Evolutionary conservation across 2,888 invertebrate genomes (phyloP), one percentile per base, ranked within the genome.

Genomic region (Xestoiulus laeticollis): DNA sequence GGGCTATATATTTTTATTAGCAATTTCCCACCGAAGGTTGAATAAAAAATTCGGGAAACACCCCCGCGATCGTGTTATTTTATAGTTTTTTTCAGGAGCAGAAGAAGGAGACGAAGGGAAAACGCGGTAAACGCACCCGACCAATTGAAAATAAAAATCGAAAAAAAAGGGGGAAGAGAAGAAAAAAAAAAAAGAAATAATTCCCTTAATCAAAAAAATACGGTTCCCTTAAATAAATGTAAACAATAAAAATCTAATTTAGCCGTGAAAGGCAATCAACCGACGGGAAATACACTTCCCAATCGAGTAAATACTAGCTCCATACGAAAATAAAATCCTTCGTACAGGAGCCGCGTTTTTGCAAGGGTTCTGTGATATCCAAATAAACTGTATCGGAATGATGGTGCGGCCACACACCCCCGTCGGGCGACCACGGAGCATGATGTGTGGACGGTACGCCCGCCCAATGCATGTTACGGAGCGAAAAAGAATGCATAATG

Each of bases 211-310:
- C 68, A 68, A 68, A 68, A 68, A 68, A 68, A 26, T 68, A 68
- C 26, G 68, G 26, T 68, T 68, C 22, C 68, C 68, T 68, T 68
- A 68, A 68, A 68, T 68, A 68, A 68, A 68, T 68, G 68, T 68
- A 68, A 68, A 68, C 22, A 68, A 68, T 68, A 68, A 68, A 68
- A 68, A 68, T 68, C 68, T 68, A 68, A 68, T 68, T 68, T 68
- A 26, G 26, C 10, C 22, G 68, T 68, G 68, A 68, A 68, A 68
- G 68, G 68, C 68, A 68, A 68, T 68, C 68, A 68, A 68, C 68
- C 68, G 68, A 68, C 68, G 68, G 68, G 68, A 68, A 68, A 68
- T 68, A 6, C 68, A 68, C 26, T 68, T 68, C 26, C 68, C 68
- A 12, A 68, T 26, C 68, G 68, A 68, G 26, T 26, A 68, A 68